Conservation (phyloP, 2,888 invertebrate genomes). For the Agapetus fuscipes region DNA sequence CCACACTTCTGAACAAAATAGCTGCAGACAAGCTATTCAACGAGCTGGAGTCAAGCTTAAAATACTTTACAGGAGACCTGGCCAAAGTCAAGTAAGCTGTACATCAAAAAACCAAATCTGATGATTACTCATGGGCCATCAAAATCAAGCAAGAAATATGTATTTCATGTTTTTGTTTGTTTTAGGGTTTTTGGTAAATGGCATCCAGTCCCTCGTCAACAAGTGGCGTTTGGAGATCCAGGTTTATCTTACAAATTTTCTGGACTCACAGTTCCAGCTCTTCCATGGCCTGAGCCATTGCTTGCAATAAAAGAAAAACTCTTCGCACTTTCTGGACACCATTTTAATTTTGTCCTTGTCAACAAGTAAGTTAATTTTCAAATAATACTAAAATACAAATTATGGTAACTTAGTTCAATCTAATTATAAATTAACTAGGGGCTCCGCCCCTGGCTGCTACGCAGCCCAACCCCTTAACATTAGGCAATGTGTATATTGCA, state of each 20-base stretch:
- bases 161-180: slow-evolving; percentile 15
- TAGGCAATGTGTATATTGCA: no score
- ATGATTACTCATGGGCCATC: no score
- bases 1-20: slow-evolving; percentile 33
- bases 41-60: slow-evolving; percentile 44
- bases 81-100: slow-evolving; percentile 42
- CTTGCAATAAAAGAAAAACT: slow-evolving; percentile 42
- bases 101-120: not conserved
- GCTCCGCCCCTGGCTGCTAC: no score
- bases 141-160: slow-evolving; percentile 9
- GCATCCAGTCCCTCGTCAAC: slow-evolving; percentile 56
- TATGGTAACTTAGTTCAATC: no score
- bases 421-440: no score
- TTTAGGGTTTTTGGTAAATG: slow-evolving; percentile 56
- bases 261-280: slow-evolving; percentile 51
- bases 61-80: slow-evolving; percentile 55
- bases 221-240: slow-evolving; percentile 57
- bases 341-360: slow-evolving; percentile 57
- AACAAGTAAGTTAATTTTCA: slow-evolving; percentile 58
- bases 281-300: slow-evolving; percentile 50
- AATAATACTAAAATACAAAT: no score
- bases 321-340: slow-evolving; percentile 38
- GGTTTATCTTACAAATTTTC: slow-evolving; percentile 58
- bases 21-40: slow-evolving; percentile 40
- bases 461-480: no score